phyloP scores from a whole-genome alignment of 2,797 vertebrate species.

The Muscicapa striata region DNA sequence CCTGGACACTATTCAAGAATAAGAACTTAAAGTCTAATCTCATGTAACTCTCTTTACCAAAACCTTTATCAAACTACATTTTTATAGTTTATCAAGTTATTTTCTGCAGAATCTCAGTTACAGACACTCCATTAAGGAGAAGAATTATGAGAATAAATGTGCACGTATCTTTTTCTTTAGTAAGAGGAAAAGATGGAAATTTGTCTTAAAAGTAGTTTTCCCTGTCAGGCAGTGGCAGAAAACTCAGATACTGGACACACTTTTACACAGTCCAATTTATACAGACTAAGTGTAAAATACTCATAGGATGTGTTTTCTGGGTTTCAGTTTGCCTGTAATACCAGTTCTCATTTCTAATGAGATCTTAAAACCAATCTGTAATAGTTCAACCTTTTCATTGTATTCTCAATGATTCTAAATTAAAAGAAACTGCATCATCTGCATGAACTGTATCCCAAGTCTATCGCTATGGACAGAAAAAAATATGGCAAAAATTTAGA shows the following conservation, averaged over 20 bases:
- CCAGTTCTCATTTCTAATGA: not conserved
- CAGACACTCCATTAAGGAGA: not conserved
- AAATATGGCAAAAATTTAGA: not conserved
- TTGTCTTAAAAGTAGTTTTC: not conserved
- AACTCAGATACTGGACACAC: not conserved
- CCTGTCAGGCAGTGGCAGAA: not conserved
- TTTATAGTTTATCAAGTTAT: not conserved
- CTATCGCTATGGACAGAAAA: not conserved
- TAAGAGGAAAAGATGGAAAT: not conserved
- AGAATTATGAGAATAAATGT: not conserved
- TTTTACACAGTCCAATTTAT: not conserved
- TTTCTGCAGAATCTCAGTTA: not conserved
- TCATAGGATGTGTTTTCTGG: not conserved
- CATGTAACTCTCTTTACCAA: not conserved
- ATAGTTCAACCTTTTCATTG: not conserved
- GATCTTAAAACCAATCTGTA: not conserved
- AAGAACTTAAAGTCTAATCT: not conserved
- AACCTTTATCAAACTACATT: not conserved
- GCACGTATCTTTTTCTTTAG: not conserved
- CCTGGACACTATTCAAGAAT: not conserved
- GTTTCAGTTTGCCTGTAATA: not conserved
- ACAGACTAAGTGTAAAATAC: not conserved
- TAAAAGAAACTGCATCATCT: not conserved
- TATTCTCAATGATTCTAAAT: not conserved
- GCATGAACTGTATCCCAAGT: not conserved